Evolutionary conservation across 2,888 invertebrate genomes (phyloP).

Genomic region (Nomada ferruginata): DNA sequence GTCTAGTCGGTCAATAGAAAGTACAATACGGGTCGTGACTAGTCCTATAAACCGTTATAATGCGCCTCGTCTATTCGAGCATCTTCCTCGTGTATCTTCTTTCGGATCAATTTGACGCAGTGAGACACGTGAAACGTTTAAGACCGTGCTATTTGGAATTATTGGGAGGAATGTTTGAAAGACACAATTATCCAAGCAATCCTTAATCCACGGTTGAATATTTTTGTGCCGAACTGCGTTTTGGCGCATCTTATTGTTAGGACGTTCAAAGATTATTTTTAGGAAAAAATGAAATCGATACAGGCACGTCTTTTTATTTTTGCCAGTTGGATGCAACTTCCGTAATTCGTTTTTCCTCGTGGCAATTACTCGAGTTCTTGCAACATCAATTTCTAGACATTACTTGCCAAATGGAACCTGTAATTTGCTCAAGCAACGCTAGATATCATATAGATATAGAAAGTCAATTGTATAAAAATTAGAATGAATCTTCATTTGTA

Average conservation of each 20-base stretch:
- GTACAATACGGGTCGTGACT: slow-evolving; percentile 53
- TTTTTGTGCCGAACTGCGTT: too few species aligned
- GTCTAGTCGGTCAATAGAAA: slow-evolving; percentile 57
- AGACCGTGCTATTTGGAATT: too few species aligned
- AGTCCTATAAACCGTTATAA: slow-evolving; percentile 49
- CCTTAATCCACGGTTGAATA: too few species aligned
- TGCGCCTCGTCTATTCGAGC: slow-evolving; percentile 26
- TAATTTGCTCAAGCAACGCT: not conserved
- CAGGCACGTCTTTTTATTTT: too few species aligned
- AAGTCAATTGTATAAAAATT: too few species aligned
- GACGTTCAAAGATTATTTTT: too few species aligned
- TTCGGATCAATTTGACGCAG: slow-evolving; percentile 28
- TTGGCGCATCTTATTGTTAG: too few species aligned
- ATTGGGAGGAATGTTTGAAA: too few species aligned
- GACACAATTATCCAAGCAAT: too few species aligned
- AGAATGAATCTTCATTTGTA: too few species aligned
- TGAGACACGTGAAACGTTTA: too few species aligned
- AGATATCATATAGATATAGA: not conserved
- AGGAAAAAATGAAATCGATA: too few species aligned
- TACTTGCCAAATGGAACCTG: not conserved
- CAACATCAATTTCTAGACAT: not conserved
- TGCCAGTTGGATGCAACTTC: not conserved
- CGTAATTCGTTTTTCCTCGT: not conserved
- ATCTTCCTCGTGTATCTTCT: slow-evolving; percentile 20
- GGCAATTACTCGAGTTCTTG: not conserved